phyloP scores from a whole-genome alignment of 2,113 vertebrate species.

The Oncorhynchus nerka region DNA sequence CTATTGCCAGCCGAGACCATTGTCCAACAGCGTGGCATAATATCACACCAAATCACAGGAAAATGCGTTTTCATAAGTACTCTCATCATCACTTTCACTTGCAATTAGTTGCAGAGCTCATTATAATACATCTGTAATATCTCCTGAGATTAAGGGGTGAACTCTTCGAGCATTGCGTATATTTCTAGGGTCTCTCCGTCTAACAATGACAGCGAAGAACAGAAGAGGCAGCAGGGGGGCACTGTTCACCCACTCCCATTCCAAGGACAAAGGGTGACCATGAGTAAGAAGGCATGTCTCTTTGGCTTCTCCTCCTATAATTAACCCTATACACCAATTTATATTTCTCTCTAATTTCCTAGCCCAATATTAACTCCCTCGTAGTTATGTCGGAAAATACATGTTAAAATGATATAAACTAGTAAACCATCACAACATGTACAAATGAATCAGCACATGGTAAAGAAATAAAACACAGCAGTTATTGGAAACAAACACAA shows the following conservation, averaged over 20 bases:
- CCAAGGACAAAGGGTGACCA: conserved; percentile 59
- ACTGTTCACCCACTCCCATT: conserved; percentile 56
- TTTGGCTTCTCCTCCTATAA: conserved; percentile 73
- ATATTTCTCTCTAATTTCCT: conserved; percentile 37
- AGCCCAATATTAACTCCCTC: conserved; percentile 38
- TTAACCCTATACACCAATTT: conserved; percentile 46
- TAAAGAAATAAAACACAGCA: conserved; percentile 14
- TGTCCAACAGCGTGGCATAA: conserved; percentile 59
- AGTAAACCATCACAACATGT: conserved; percentile 18
- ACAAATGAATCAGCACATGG: conserved; percentile 26
- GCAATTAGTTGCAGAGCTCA: conserved; percentile 74
- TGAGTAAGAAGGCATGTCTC: conserved; percentile 69
- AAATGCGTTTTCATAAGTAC: conserved; percentile 66
- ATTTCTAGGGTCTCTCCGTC: conserved; percentile 69
- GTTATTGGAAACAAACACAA: conserved; percentile 28
- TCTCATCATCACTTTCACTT: conserved; percentile 72
- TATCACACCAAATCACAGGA: conserved; percentile 49
- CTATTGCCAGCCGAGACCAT: conserved; percentile 47
- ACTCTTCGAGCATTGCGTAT: conserved; percentile 77
- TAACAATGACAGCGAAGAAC: conserved; percentile 64
- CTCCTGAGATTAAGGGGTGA: conserved; percentile 78
- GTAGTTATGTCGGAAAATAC: conserved; percentile 34
- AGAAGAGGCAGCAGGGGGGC: conserved; percentile 53
- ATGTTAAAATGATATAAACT: conserved; percentile 28
- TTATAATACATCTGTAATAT: conserved; percentile 72